Evolutionary conservation across 2,113 vertebrate genomes (phyloP).

Genomic region (Chlamydotis undulata): DNA sequence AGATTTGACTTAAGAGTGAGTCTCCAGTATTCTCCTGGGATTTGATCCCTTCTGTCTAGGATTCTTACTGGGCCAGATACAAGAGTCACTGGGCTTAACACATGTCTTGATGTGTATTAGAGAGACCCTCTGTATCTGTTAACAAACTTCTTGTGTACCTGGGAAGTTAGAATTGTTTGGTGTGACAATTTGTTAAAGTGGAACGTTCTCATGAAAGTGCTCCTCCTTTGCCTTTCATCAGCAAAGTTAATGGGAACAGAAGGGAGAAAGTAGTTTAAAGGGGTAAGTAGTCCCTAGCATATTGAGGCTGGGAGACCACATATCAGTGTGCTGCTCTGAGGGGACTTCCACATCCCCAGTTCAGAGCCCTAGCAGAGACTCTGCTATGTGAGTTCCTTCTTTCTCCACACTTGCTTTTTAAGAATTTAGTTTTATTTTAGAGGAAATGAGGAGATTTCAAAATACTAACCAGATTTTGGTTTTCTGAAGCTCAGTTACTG

Average conservation of each 20-base stretch:
- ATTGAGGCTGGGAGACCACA: background rate
- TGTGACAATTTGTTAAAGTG: background rate
- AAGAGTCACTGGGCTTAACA: rapidly evolving
- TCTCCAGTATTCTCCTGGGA: background rate
- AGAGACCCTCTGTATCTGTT: rapidly evolving
- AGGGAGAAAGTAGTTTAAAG: background rate
- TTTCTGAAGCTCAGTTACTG: background rate
- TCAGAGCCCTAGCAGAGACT: background rate
- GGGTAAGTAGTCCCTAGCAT: background rate
- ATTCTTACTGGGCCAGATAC: background rate
- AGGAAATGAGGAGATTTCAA: background rate
- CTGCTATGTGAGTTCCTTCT: background rate
- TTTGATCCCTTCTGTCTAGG: background rate
- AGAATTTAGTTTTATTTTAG: background rate
- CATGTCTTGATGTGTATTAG: background rate
- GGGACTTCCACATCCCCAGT: background rate
- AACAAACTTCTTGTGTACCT: background rate
- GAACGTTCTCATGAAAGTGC: background rate
- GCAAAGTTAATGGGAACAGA: background rate
- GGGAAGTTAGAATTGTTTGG: background rate
- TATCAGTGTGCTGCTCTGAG: background rate
- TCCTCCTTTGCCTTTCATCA: background rate
- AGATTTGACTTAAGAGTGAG: background rate
- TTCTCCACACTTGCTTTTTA: background rate
- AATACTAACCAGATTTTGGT: background rate